phyloP scores from a whole-genome alignment of 2,113 vertebrate genomes.

The Lepus europaeus region DNA sequence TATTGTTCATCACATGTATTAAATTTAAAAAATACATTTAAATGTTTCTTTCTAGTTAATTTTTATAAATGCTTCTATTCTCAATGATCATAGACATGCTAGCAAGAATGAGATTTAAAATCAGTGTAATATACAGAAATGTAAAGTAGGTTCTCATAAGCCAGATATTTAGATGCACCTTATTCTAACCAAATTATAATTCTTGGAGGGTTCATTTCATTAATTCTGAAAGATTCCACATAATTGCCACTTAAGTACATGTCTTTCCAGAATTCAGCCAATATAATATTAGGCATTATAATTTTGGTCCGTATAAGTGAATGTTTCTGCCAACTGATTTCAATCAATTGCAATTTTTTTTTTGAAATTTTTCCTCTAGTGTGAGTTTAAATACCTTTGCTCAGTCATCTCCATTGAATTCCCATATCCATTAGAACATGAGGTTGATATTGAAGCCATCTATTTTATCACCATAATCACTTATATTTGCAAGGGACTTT shows the following conservation, averaged over 20 bases:
- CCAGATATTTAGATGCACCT: constrained; percentile 4
- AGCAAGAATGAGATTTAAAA: constrained; percentile 25
- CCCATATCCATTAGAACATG: constrained; percentile 53
- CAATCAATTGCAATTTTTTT: constrained; percentile 52
- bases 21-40: not conserved
- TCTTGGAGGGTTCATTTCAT: constrained; percentile 42
- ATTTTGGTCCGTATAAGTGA: constrained; percentile 55
- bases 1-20: not conserved
- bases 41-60: constrained; percentile 46
- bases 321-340: constrained; percentile 65
- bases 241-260: constrained; percentile 62
- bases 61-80: constrained; percentile 29
- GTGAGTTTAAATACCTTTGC: constrained; percentile 58
- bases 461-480: constrained; percentile 55
- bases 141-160: not conserved
- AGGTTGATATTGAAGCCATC: constrained; percentile 36
- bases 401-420: constrained; percentile 68
- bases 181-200: constrained; percentile 68
- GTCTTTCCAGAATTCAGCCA: constrained; percentile 65
- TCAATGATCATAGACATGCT: not conserved
- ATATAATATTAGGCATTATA: constrained; percentile 49
- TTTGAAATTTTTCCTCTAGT: constrained; percentile 57
- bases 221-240: constrained; percentile 49
- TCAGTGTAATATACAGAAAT: constrained; percentile 34
- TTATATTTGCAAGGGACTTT: constrained; percentile 6